Percentiles rank a stretch among this genome's conserved stretches.
Conservation (phyloP, 2,797 vertebrate species). For the Odontamblyopus rebecca region DNA sequence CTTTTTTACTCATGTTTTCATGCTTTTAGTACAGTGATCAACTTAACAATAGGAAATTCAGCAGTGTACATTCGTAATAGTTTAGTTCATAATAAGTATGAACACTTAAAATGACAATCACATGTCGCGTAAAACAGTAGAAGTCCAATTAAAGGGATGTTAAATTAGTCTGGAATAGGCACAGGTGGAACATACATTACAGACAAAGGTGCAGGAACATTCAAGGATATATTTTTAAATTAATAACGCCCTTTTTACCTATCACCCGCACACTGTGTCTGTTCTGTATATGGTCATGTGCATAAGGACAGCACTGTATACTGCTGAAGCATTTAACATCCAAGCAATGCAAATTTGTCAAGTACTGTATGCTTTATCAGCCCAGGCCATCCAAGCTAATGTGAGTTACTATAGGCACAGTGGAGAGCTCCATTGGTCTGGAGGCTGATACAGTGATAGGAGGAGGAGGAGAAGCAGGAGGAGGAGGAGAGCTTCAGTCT, state of each 20-base stretch:
- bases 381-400: constrained; percentile 6
- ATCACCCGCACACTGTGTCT: constrained; percentile 2
- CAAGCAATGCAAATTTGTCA: constrained; percentile 7
- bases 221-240: not conserved
- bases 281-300: not conserved
- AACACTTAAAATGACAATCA: constrained; percentile 12
- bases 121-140: constrained; percentile 14
- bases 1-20: constrained; percentile 8
- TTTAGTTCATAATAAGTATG: not conserved
- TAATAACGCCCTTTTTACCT: not conserved
- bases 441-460: constrained; percentile 55
- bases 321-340: constrained; percentile 11
- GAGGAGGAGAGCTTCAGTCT: constrained; percentile 28
- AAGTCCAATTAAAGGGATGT: constrained; percentile 36
- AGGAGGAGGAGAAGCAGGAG: constrained; percentile 3
- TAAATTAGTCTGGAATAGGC: constrained; percentile 41
- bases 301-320: not conserved
- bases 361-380: constrained; percentile 15
- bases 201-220: constrained; percentile 5
- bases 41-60: not conserved
- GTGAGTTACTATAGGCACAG: constrained; percentile 68
- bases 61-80: not conserved
- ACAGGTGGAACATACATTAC: constrained; percentile 47
- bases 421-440: constrained; percentile 71
- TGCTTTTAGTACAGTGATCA: not conserved